Evolutionary conservation across 2,888 invertebrate genomes (phyloP).

Genomic region (Watsonalla cultraria): DNA sequence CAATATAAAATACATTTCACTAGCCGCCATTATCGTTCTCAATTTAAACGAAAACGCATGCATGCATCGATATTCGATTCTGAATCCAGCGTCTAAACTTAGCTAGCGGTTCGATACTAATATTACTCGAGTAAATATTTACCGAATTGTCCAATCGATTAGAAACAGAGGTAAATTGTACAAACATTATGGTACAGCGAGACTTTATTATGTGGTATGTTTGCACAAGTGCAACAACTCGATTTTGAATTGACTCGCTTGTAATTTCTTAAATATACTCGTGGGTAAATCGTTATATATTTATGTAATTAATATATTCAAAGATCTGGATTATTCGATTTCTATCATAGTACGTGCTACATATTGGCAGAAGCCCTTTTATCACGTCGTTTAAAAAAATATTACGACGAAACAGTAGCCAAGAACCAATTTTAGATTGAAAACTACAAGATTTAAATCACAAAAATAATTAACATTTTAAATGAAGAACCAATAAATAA

Average conservation of each 20-base stretch:
- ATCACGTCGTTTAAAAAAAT: too few species aligned
- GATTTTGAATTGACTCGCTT: conserved; percentile 12
- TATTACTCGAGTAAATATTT: conserved; percentile 9
- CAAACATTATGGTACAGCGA: conserved; percentile 23
- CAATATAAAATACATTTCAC: not conserved
- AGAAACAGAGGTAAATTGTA: conserved; percentile 19
- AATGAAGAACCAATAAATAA: not conserved
- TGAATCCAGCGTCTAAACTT: not conserved
- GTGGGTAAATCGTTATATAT: not conserved
- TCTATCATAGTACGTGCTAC: too few species aligned
- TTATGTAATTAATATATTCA: too few species aligned
- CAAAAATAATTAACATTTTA: too few species aligned
- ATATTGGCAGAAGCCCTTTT: too few species aligned
- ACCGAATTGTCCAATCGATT: conserved; percentile 24
- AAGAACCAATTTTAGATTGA: not conserved
- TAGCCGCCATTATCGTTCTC: not conserved
- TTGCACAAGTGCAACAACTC: conserved; percentile 20
- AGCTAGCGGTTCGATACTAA: not conserved
- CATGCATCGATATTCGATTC: not conserved
- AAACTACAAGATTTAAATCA: not conserved
- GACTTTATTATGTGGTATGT: conserved; percentile 18
- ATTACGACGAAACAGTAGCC: too few species aligned
- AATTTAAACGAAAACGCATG: not conserved
- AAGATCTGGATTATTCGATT: too few species aligned
- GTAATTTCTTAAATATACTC: conserved; percentile 1